A percentile compares a stretch with the other conserved stretches of the same genome.
phyloP scores from a whole-genome alignment of 2,888 invertebrate species.

The Eristalinus sepulchralis region DNA sequence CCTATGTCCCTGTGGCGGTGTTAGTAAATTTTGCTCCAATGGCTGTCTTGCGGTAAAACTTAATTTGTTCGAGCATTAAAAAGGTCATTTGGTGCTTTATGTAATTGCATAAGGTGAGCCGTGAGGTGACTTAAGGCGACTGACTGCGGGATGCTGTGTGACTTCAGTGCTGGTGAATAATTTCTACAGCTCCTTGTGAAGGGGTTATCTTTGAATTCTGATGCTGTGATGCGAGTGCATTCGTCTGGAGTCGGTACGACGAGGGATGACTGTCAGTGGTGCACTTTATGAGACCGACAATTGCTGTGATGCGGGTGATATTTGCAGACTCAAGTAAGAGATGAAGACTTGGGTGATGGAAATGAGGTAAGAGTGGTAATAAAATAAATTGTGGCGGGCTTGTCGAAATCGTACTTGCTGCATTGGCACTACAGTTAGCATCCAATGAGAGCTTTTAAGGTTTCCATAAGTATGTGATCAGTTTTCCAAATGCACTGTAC shows the following conservation, averaged over 20 bases:
- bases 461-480: too few species aligned
- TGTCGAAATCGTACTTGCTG: too few species aligned
- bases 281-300: too few species aligned
- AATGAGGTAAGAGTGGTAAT: too few species aligned
- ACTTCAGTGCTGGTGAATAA: not conserved
- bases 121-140: conserved; percentile 49
- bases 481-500: too few species aligned
- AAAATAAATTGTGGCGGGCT: too few species aligned
- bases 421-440: too few species aligned
- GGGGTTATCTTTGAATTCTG: not conserved
- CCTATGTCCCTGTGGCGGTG: conserved; percentile 19
- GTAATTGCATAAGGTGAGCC: conserved; percentile 63
- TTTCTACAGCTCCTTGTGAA: not conserved
- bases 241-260: not conserved
- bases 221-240: not conserved
- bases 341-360: too few species aligned
- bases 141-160: not conserved
- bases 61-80: conserved; percentile 72
- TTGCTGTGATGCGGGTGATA: too few species aligned
- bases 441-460: too few species aligned
- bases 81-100: conserved; percentile 68
- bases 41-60: conserved; percentile 65
- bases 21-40: conserved; percentile 57
- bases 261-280: not conserved
- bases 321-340: too few species aligned